Base-by-base conservation (phyloP, 2,113 vertebrate genomes). In the Tylochromis polylepis region DNA sequence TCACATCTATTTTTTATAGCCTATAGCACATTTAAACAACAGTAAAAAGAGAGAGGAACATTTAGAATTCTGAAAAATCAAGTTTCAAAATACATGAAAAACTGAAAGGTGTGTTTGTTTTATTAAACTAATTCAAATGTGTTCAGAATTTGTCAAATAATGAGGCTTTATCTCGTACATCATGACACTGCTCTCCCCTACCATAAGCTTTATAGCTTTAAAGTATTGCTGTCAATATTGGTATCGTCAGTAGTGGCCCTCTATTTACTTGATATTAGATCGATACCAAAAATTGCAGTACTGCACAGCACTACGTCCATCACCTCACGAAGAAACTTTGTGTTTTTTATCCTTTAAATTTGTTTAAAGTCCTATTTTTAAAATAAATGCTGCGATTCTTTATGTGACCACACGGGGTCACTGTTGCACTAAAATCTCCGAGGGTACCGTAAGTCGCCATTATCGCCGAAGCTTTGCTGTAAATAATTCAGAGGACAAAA, bases 391-490 rank as follows among this genome's bases (percentile, higher is more conserved):
- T 84, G 31, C 8, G 20, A 31, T 51, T 84, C 14, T 8, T 4
- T 18, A 5, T 49, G 1, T 55, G 15, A 36, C 89, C 94, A 81
- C 86, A 29, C 5, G 85, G 36, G 27, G 90, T 56, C 94, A 49
- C 83, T 94, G 92, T 93, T 93, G 81, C 12, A 24, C 2, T 60
- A 20, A 81, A 84, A 92, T 87, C 14, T 18, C 4, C 15, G 10
- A 15, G 41, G 41, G 27, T 49, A 29, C 41, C 0, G 20, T 5
- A 58, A 58, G 9, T 34, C 11, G 5, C 2, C 38, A 7, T 31
- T 58, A 22, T 56, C 9, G 2, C 20, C 4, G 2, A 46, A 10
- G 9, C 8, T 11, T 41, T 58, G 1, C 9, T n/a, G n/a, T 46
- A 8, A 77, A 20, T 31, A 77, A 51, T 51, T 51, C 16, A 51